Evolutionary conservation across 2,888 invertebrate genomes (phyloP).

Genomic region (Caenorhabditis sp.): DNA sequence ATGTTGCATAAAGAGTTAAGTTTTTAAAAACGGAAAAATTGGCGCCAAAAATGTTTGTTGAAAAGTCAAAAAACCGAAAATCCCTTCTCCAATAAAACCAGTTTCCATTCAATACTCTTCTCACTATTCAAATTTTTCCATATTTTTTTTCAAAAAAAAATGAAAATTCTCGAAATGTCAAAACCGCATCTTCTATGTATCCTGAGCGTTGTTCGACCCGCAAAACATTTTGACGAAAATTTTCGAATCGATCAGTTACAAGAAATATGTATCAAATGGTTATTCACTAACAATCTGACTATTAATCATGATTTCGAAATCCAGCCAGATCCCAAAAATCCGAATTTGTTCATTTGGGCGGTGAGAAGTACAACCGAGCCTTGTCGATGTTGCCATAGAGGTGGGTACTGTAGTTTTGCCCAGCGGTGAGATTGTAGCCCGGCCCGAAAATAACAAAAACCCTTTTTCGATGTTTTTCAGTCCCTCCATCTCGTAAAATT

Average conservation of each 20-base stretch:
- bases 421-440: too few relatives aligned
- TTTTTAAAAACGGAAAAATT: too few relatives aligned
- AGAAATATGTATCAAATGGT: constrained; percentile 49
- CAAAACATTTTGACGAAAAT: constrained; percentile 30
- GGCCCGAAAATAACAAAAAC: too few relatives aligned
- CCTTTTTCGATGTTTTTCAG: too few relatives aligned
- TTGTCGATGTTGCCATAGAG: constrained; percentile 46
- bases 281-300: constrained; percentile 50
- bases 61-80: too few relatives aligned
- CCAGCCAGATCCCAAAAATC: constrained; percentile 33
- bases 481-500: constrained; percentile 6
- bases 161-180: constrained; percentile 33
- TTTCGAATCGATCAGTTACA: constrained; percentile 34
- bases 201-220: constrained; percentile 37
- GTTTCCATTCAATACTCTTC: too few relatives aligned
- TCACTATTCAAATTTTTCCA: neutral
- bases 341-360: constrained; percentile 23
- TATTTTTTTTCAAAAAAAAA: neutral
- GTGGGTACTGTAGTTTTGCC: constrained; percentile 8
- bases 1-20: too few relatives aligned
- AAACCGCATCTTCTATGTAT: constrained; percentile 34
- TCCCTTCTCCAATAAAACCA: too few relatives aligned
- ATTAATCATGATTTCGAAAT: constrained; percentile 52
- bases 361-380: constrained; percentile 35
- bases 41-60: too few relatives aligned